Base-by-base conservation (phyloP, 1,140 invertebrate species). In the Phymorhynchus buccinoides region DNA sequence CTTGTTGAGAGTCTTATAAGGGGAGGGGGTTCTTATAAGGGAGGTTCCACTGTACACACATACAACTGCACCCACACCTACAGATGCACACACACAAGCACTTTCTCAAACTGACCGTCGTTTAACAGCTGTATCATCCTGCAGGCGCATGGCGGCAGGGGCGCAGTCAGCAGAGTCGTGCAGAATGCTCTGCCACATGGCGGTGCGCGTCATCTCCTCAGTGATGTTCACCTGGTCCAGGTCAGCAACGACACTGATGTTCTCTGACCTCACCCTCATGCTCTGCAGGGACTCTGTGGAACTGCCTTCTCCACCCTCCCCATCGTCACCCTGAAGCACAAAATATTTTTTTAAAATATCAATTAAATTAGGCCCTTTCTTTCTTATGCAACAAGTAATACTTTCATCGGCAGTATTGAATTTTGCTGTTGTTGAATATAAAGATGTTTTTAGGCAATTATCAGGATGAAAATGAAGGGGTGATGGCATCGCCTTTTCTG, bases 141-240 rank as follows among this genome's bases (percentile, higher is more conserved):
- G 85, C 39, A 56, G 62, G 41, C 75, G 66, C 6, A 85, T 85
- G 35, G 87, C 82, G 52, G 86, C 88, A 0, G 87, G 84, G 12
- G 87, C 87, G 4, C 88, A 89, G 30, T 91, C 90, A n/a, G n/a
- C n/a, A n/a, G n/a, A n/a, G n/a, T 88, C 89, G 80, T 89, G 88
- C 32, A 90, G 86, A 52, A 91, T 89, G 30, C 87, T 89, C 79
- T 90, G 90, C 90, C 90, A 91, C 75, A 91, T 80, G 71, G 87
- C 87, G 16, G 90, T 89, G 42, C 90, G 90, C 2, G 89, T 86
- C 89, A 91, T 88, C 83, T 91, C 89, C 79, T 91, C 89, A 18
- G 87, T 88, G 73, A 91, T 91, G 83, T 91, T 91, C 27, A 91
- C 84, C 16, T 44, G 66, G 85, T 90, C 89, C 22, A 88, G 71